phyloP scores from a whole-genome alignment of 2,888 invertebrate genomes.

The Reticulitermes lucifugus region DNA sequence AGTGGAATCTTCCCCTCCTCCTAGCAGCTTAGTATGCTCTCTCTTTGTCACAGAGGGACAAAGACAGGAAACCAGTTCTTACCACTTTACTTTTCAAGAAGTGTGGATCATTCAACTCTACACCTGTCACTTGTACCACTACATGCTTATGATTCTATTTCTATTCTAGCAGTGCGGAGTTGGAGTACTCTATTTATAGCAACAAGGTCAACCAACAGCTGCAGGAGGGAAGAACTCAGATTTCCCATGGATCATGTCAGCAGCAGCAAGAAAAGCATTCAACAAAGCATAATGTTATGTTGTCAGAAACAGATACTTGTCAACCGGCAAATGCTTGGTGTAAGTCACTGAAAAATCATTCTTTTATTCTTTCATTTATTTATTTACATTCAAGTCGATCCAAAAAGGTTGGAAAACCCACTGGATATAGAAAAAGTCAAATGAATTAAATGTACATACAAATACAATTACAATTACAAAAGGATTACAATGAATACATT shows the following conservation, averaged over 20 bases:
- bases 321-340: not conserved
- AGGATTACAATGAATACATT: too few relatives aligned
- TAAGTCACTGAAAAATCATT: not conserved
- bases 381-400: too few relatives aligned
- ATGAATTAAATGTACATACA: too few relatives aligned
- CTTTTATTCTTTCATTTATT: too few relatives aligned
- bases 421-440: too few relatives aligned
- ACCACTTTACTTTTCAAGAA: not conserved
- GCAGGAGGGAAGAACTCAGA: not conserved
- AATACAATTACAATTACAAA: too few relatives aligned
- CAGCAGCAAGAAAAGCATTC: not conserved
- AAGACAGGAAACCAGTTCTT: too few relatives aligned
- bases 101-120: slow-evolving; percentile 21
- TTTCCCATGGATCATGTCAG: not conserved
- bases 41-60: too few relatives aligned
- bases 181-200: not conserved
- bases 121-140: slow-evolving; percentile 1
- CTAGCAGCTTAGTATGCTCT: too few relatives aligned
- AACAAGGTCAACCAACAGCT: slow-evolving; percentile 9
- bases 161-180: not conserved
- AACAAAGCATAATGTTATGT: not conserved
- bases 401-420: too few relatives aligned
- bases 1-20: too few relatives aligned
- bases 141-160: not conserved
- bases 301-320: not conserved